Conservation (phyloP, 2,797 vertebrate species). For the Propithecus deckenii region DNA sequence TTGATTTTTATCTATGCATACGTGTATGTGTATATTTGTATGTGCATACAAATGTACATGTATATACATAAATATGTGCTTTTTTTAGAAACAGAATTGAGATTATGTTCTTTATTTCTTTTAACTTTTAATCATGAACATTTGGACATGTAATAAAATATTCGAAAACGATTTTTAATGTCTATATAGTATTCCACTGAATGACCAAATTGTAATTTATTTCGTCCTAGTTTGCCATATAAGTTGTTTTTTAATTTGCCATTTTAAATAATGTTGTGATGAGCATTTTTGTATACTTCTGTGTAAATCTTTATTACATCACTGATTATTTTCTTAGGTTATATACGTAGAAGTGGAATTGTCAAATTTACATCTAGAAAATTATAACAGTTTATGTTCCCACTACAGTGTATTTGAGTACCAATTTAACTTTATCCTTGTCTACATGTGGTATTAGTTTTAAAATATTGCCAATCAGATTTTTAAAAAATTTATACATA, state of each 20-base stretch:
- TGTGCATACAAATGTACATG: neutral
- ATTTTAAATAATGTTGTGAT: neutral
- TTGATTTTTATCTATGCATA: neutral
- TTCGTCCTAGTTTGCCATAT: neutral
- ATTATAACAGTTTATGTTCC: neutral
- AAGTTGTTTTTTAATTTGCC: neutral
- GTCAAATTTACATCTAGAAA: neutral
- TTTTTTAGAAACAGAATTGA: neutral
- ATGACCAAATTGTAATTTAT: neutral
- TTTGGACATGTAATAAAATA: conserved; percentile 1
- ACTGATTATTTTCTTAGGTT: neutral
- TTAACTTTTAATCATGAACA: neutral
- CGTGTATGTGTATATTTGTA: neutral
- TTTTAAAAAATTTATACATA: neutral
- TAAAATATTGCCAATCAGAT: neutral
- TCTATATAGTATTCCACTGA: neutral
- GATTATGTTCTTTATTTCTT: neutral
- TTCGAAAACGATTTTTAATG: neutral
- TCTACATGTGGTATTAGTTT: neutral
- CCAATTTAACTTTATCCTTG: neutral
- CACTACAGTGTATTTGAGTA: neutral
- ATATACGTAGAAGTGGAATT: neutral
- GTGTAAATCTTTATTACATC: neutral
- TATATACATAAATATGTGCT: neutral
- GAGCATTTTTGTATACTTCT: neutral